phyloP scores from a whole-genome alignment of 2,797 vertebrate genomes.

The Hemitrygon akajei region DNA sequence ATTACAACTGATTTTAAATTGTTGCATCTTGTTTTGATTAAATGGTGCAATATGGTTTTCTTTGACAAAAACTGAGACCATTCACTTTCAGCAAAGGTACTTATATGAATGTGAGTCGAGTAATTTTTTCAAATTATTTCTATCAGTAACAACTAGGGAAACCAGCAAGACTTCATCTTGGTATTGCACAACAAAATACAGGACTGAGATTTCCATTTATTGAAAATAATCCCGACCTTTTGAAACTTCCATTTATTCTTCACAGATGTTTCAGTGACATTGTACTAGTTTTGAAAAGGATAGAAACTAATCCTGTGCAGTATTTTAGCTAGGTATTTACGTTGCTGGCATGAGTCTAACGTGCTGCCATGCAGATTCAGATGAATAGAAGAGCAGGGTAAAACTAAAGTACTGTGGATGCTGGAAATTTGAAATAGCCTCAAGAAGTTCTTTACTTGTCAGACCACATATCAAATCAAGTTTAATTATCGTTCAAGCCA shows the following conservation, averaged over 20 bases:
- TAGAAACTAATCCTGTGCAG: not conserved
- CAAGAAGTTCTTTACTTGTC: no score
- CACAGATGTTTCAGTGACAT: not conserved
- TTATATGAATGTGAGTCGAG: not conserved
- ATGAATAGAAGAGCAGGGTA: no score
- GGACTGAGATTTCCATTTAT: not conserved
- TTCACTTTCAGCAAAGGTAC: not conserved
- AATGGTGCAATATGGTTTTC: not conserved
- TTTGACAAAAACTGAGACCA: not conserved
- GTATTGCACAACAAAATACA: not conserved
- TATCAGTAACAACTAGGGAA: not conserved
- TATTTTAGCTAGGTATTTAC: not conserved
- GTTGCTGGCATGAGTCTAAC: no score
- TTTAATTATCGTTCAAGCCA: no score
- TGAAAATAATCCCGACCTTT: not conserved
- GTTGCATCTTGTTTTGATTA: not conserved
- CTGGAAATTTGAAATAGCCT: no score
- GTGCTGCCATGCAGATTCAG: no score
- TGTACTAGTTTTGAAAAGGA: not conserved
- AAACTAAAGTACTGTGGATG: no score
- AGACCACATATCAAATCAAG: no score
- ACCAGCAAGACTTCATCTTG: not conserved
- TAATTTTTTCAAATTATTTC: not conserved
- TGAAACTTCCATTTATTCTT: not conserved
- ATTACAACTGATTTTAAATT: not conserved